These are phyloP conservation scores for Oxycera nigricornis DNA, from an alignment of 2,888 invertebrate species.

Conservation along the genomic window DNA sequence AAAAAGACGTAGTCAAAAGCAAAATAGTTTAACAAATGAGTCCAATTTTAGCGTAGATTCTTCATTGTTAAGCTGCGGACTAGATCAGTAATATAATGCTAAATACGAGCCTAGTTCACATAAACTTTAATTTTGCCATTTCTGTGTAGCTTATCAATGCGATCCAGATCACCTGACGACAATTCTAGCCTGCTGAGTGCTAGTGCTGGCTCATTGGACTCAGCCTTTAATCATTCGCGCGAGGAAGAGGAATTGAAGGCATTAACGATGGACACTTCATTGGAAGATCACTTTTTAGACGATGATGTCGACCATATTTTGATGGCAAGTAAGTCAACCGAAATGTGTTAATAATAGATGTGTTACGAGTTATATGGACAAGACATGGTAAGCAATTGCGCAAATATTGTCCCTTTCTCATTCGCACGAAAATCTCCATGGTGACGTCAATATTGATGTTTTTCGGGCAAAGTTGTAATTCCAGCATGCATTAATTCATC, in stretches of 20 bases:
- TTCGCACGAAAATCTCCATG: too few species aligned
- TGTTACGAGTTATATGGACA: too few species aligned
- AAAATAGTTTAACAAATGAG: conserved; percentile 60
- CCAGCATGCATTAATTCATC: too few species aligned
- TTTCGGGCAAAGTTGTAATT: too few species aligned
- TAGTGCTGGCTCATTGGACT: conserved; percentile 85
- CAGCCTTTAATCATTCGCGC: conserved; percentile 86
- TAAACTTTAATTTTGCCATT: background rate
- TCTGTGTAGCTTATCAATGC: conserved; percentile 69
- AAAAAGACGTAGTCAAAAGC: conserved; percentile 68
- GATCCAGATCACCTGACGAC: conserved; percentile 78
- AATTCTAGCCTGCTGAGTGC: conserved; percentile 71
- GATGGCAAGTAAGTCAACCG: conserved; percentile 56
- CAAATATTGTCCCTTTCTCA: too few species aligned
- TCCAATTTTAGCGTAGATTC: conserved; percentile 61
- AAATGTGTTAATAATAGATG: background rate
- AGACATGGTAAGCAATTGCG: too few species aligned
- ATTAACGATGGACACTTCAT: conserved; percentile 64
- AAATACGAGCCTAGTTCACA: background rate
- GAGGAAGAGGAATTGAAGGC: conserved; percentile 78
- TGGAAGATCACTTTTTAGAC: conserved; percentile 53
- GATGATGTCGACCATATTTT: conserved; percentile 56
- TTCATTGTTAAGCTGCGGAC: conserved; percentile 70
- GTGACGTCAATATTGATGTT: too few species aligned
- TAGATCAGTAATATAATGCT: conserved; percentile 64